These are phyloP conservation scores for Nomada ferruginata DNA, from an alignment of 2,888 invertebrate species.

Conservation along the genomic window DNA sequence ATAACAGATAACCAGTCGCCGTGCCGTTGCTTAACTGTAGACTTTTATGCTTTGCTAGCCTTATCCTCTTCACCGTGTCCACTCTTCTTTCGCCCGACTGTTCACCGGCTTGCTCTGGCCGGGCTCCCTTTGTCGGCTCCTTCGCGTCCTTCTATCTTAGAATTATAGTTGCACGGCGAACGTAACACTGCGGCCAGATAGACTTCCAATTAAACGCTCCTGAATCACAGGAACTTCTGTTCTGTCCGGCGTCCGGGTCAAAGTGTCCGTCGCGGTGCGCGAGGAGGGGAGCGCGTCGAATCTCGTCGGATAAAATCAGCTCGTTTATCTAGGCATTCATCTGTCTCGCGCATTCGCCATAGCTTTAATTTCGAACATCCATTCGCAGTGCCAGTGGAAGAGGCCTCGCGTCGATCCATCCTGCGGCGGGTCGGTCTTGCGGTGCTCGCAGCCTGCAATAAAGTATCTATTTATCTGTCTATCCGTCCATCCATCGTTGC, in stretches of 20 bases:
- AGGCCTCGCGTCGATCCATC: slow-evolving; percentile 41
- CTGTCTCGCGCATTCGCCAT: slow-evolving; percentile 47
- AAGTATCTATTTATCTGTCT: slow-evolving; percentile 61
- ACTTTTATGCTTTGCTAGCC: slow-evolving; percentile 53
- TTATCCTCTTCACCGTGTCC: neutral
- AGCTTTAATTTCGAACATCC: slow-evolving; percentile 56
- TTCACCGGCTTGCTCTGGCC: neutral
- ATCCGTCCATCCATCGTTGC: slow-evolving; percentile 54
- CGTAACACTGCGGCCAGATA: neutral
- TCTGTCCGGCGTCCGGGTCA: slow-evolving; percentile 18
- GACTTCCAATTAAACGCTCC: slow-evolving; percentile 42
- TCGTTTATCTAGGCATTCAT: slow-evolving; percentile 58
- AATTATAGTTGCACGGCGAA: neutral
- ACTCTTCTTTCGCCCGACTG: neutral
- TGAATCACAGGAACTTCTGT: slow-evolving; percentile 39
- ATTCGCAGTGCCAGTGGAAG: slow-evolving; percentile 25
- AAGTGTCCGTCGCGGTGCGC: slow-evolving; percentile 25
- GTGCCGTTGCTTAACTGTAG: slow-evolving; percentile 52
- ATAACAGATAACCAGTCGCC: slow-evolving; percentile 49
- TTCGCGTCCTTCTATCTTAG: neutral
- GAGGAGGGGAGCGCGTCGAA: slow-evolving; percentile 30
- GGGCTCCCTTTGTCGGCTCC: slow-evolving; percentile 9
- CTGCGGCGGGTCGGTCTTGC: slow-evolving; percentile 42
- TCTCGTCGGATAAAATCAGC: slow-evolving; percentile 54
- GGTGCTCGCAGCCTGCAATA: slow-evolving; percentile 48